Evolutionary conservation across 1,140 invertebrate species (phyloP), one percentile per base, ranked within the genome.

Genomic region (Platorchestia sp.): DNA sequence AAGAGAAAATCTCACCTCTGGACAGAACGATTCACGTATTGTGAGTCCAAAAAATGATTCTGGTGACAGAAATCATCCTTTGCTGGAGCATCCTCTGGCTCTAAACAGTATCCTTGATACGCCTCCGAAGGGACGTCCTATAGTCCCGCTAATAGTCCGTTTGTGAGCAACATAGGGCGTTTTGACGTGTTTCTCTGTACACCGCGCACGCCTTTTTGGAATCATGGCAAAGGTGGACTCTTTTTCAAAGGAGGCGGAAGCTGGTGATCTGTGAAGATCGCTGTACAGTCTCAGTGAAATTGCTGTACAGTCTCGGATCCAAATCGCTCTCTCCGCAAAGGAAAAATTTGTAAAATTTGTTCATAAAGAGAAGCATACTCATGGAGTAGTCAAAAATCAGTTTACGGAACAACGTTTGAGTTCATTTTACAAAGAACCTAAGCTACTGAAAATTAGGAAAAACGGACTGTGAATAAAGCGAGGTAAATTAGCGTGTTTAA

Each of bases 161-260:
- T 93, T 93, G 91, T 93, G 91, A 45, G 43, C 6, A 44, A 47
- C 43, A 93, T 44, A 44, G 91, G 40, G 45, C 5, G 43, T 89
- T 89, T 89, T 89, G 87, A 89, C 87, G 43, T 42, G 87, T 89
- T 27, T 10, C 59, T 89, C 87, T 44, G 1, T 93, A 44, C n/a
- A 10, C 44, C 91, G 10, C 45, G 19, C 14, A 44, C 27, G 45
- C 45, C 91, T 93, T 47, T n/a, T 89, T 93, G 45, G 43, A 42
- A 90, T 7, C 0, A 93, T 47, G 44, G 91, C 91, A 93, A 41
- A 93, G 7, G 45, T 93, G 91, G 45, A 45, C 91, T 93, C 36
- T 3, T 45, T 40, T 93, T 93, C 91, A 93, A 93, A 44, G 91
- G 45, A 44, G 91, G 91, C 91, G 91, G 91, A 93, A 93, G 91